phyloP scores from a whole-genome alignment of 2,888 invertebrate genomes.

The Leptogaster cylindrica region DNA sequence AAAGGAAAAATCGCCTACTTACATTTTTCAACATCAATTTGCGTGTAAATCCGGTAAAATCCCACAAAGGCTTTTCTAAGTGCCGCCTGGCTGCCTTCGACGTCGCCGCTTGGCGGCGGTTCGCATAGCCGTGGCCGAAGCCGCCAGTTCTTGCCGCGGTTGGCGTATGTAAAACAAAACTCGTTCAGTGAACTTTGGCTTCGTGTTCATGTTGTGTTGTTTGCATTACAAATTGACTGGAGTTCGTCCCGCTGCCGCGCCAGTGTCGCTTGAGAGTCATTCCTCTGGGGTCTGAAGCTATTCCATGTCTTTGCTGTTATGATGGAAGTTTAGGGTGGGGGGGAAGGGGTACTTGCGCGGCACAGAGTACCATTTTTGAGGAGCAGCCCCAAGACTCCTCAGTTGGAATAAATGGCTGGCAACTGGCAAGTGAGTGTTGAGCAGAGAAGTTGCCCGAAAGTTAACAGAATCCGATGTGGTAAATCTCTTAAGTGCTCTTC shows the following conservation, averaged over 20 bases:
- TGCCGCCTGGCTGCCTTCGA: background rate
- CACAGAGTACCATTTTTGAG: background rate
- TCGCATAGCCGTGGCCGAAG: background rate
- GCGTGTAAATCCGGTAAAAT: conserved; percentile 18
- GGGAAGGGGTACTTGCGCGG: too few species aligned
- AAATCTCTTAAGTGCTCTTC: background rate
- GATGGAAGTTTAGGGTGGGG: too few species aligned
- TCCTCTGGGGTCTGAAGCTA: background rate
- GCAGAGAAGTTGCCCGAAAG: too few species aligned
- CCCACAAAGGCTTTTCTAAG: conserved; percentile 19
- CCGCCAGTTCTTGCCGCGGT: background rate
- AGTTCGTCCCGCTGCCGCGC: background rate
- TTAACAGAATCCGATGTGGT: background rate
- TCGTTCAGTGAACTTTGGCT: conserved; percentile 38
- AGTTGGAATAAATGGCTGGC: too few species aligned
- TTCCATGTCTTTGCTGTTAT: background rate
- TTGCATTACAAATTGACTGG: conserved; percentile 39
- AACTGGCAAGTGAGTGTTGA: too few species aligned
- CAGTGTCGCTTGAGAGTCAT: background rate
- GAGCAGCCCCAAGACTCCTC: background rate
- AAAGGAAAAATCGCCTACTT: background rate
- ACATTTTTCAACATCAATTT: conserved; percentile 1
- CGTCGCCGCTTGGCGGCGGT: background rate
- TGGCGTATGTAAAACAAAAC: conserved; percentile 28
- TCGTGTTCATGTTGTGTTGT: conserved; percentile 17